Percentiles rank a stretch among this genome's conserved stretches.
Evolutionary conservation across 2,888 invertebrate species (phyloP).

Genomic region (Sturmia bella): DNA sequence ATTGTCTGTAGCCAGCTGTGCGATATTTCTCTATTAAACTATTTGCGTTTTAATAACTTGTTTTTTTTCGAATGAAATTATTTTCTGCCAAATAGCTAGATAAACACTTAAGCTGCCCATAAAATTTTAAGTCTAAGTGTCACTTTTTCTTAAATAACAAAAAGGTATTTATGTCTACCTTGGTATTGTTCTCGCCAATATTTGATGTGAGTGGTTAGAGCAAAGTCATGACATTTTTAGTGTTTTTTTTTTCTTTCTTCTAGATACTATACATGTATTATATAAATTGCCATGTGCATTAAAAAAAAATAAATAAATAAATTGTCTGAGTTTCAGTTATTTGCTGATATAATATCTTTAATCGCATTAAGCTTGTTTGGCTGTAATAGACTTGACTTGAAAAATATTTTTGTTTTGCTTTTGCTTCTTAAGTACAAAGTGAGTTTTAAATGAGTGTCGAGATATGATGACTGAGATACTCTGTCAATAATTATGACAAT

Average conservation of each 20-base stretch:
- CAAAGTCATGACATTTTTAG: constrained; percentile 70
- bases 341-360: constrained; percentile 62
- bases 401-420: constrained; percentile 28
- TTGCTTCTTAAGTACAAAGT: constrained; percentile 52
- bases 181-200: constrained; percentile 8
- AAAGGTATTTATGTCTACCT: constrained; percentile 50
- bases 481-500: constrained; percentile 72
- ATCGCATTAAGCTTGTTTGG: constrained; percentile 70
- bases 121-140: constrained; percentile 58
- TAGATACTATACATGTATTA: constrained; percentile 6
- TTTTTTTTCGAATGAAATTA: background rate
- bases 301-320: constrained; percentile 37
- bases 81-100: background rate
- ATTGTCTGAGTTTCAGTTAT: constrained; percentile 38
- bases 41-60: background rate
- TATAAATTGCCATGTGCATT: constrained; percentile 68
- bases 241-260: constrained; percentile 15
- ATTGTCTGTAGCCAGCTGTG: constrained; percentile 4
- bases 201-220: constrained; percentile 43
- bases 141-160: constrained; percentile 62
- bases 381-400: constrained; percentile 66
- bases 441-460: constrained; percentile 68
- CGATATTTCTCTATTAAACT: background rate
- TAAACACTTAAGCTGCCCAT: constrained; percentile 47
- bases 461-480: constrained; percentile 67